phyloP scores from a whole-genome alignment of 2,113 vertebrate genomes.

The Mustelus asterias region DNA sequence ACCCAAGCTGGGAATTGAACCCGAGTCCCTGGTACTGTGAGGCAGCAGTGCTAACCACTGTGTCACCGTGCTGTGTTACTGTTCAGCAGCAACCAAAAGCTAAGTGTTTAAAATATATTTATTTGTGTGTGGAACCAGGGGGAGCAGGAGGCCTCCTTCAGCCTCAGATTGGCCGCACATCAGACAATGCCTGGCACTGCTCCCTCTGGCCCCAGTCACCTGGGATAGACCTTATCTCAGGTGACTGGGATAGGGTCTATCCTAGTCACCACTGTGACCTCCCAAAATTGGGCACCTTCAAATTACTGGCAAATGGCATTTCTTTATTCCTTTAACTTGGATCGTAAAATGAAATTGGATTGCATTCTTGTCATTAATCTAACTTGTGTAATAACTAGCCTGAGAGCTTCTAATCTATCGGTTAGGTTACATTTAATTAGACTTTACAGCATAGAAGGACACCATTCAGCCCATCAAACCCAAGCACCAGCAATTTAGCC shows the following conservation, averaged over 20 bases:
- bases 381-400: not conserved
- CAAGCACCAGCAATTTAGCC: too few relatives aligned
- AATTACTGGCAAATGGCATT: not conserved
- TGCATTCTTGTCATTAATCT: not conserved
- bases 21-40: too few relatives aligned
- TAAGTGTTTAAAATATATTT: not conserved
- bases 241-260: too few relatives aligned
- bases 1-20: too few relatives aligned
- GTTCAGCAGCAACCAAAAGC: not conserved
- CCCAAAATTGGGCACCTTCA: not conserved
- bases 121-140: not conserved
- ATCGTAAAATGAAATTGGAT: not conserved
- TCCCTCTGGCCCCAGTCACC: not conserved
- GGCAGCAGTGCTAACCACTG: too few relatives aligned
- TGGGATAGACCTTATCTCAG: too few relatives aligned
- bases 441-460: too few relatives aligned
- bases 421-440: not conserved
- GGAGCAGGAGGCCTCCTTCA: not conserved
- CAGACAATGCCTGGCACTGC: not conserved
- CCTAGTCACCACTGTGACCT: not conserved
- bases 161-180: not conserved
- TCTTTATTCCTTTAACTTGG: not conserved
- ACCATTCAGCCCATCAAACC: too few relatives aligned
- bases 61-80: too few relatives aligned
- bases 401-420: not conserved